Conservation (phyloP, 1,140 invertebrate species). For the Papilio glaucus region DNA sequence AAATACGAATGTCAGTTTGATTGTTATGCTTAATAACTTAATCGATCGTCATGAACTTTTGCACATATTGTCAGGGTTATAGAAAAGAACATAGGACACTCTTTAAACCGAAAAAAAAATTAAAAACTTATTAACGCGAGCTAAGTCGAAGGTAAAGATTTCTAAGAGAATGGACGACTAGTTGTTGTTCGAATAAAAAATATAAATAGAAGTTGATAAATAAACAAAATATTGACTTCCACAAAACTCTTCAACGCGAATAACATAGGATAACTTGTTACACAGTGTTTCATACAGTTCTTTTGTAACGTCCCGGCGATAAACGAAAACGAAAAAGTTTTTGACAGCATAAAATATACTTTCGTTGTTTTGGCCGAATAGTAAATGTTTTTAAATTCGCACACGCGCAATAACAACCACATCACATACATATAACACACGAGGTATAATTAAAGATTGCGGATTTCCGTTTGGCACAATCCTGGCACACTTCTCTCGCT, state of each 20-base stretch:
- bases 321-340: conserved; percentile 20
- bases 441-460: background rate
- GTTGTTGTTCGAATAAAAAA: background rate
- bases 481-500: no score
- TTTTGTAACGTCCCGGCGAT: background rate
- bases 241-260: background rate
- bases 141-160: background rate
- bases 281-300: conserved; percentile 14
- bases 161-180: background rate
- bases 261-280: conserved; percentile 9
- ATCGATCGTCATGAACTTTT: no score
- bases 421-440: background rate
- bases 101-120: no score
- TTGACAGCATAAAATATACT: conserved; percentile 1
- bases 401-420: background rate
- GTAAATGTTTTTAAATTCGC: background rate
- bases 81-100: no score
- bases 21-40: no score
- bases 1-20: no score
- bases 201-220: background rate
- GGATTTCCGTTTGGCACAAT: no score
- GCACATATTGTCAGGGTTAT: no score
- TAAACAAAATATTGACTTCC: background rate
- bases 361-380: conserved; percentile 1
- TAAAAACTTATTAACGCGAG: no score